Base-by-base conservation (phyloP, 2,113 vertebrate genomes). In the Myotis brandtii region DNA sequence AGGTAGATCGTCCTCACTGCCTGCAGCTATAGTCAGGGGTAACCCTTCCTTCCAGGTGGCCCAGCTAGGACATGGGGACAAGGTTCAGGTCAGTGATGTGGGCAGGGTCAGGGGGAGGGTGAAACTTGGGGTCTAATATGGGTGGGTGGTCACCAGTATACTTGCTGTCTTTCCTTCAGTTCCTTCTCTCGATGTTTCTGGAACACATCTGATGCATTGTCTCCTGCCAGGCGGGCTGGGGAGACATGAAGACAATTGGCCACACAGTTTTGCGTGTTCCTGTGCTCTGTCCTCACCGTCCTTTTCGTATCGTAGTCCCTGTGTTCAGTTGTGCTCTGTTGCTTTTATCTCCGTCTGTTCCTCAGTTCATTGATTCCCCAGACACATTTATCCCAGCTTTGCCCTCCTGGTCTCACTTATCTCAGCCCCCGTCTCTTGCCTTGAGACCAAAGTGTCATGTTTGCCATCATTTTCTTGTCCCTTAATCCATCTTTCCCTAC, bases 21-120 rank as follows among this genome's bases (percentile, higher is more conserved):
- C 95, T 4, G 98, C 98, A 10, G 98, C 98, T 4, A 99, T 98
- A 1, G 98, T 99, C 96, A 98, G 97, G 43, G 98, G 98, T 70
- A 99, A 97, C 6, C 98, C 98, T 13, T 98, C 91, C 88, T 98
- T 98, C 99, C 99, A 99, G 0, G 95, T 97, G 30, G 96, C n/a
- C 99, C 99, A 99, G 94, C 99, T 99, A 80, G 43, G 76, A 89
- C 46, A 84, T 27, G 34, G 64, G 76, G 56, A 89, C n/a, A 89
- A 40, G 46, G 76, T 82, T 48, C 37, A 14, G n/a, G 69, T 86
- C 40, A 77, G 66, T 37, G 69, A 12, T 23, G 25, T 52, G 37
- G 52, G 11, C 6, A 25, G 90, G 66, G 40, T 7, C 9, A 54
- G 76, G 64, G 73, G 18, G 40, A 59, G 21, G 20, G 23, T 37